phyloP scores from a whole-genome alignment of 2,113 vertebrate genomes.

The Psittacus erithacus region DNA sequence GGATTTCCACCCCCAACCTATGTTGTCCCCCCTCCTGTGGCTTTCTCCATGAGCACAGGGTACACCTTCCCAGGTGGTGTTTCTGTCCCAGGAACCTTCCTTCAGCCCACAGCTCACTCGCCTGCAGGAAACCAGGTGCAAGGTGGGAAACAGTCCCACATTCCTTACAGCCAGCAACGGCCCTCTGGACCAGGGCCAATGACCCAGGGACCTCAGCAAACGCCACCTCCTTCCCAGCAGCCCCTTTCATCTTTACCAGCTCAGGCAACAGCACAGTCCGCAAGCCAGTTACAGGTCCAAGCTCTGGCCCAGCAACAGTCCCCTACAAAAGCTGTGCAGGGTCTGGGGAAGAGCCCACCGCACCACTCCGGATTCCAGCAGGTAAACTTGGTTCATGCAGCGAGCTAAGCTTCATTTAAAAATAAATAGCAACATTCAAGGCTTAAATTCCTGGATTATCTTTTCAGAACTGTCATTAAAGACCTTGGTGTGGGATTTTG shows the following conservation, averaged over 20 bases:
- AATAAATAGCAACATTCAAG: neutral
- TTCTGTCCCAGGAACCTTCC: conserved; percentile 90
- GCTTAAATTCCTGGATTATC: neutral
- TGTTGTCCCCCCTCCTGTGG: conserved; percentile 94
- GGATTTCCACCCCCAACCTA: conserved; percentile 95
- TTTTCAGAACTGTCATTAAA: neutral
- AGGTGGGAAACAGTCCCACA: conserved; percentile 95
- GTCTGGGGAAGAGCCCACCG: conserved; percentile 90
- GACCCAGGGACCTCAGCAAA: conserved; percentile 85
- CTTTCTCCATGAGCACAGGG: conserved; percentile 93
- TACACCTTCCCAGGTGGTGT: conserved; percentile 94
- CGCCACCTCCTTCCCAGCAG: conserved; percentile 81
- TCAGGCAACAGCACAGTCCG: conserved; percentile 85
- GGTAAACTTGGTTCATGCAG: conserved; percentile 70
- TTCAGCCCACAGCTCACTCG: conserved; percentile 88
- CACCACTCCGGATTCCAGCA: conserved; percentile 93
- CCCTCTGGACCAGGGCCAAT: conserved; percentile 91
- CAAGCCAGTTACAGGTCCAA: conserved; percentile 89
- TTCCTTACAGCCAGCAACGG: conserved; percentile 98
- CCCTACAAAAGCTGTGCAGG: conserved; percentile 87
- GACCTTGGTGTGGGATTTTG: neutral
- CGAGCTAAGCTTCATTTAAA: neutral
- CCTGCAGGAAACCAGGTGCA: conserved; percentile 87
- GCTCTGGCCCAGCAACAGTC: conserved; percentile 83
- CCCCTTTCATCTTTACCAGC: conserved; percentile 80